Conservation (phyloP, 2,113 vertebrate genomes). For the Microtus oregoni region DNA sequence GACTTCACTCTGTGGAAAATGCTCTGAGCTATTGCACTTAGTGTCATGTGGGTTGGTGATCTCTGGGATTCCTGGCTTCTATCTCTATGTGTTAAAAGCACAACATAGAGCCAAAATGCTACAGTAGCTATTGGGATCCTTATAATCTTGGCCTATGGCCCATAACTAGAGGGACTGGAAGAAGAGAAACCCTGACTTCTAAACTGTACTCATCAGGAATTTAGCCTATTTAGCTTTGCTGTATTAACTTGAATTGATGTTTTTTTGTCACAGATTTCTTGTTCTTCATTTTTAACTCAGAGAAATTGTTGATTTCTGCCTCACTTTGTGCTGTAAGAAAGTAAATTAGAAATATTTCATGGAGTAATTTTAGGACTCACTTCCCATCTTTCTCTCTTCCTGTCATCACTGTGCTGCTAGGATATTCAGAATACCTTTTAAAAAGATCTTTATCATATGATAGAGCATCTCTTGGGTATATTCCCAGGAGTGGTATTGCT, state of each 20-base stretch:
- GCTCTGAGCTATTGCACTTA: neutral
- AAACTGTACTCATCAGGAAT: neutral
- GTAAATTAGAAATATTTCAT: neutral
- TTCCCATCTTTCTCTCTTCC: neutral
- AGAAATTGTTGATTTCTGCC: neutral
- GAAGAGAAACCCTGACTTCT: neutral
- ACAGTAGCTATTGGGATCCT: neutral
- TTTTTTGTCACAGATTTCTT: neutral
- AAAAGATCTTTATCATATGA: no score
- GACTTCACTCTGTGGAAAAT: neutral
- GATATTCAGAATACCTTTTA: neutral
- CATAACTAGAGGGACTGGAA: neutral
- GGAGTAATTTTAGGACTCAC: neutral
- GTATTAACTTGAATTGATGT: neutral
- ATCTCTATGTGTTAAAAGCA: neutral
- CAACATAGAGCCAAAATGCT: neutral
- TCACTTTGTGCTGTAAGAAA: neutral
- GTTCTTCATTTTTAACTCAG: neutral
- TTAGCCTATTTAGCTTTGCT: neutral
- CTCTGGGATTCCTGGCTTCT: neutral
- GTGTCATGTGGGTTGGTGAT: neutral
- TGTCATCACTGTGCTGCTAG: no score
- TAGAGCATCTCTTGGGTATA: no score
- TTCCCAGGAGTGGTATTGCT: no score
- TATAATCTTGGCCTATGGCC: neutral